Conservation (phyloP, 2,797 vertebrate species). For the Phataginus tricuspis region DNA sequence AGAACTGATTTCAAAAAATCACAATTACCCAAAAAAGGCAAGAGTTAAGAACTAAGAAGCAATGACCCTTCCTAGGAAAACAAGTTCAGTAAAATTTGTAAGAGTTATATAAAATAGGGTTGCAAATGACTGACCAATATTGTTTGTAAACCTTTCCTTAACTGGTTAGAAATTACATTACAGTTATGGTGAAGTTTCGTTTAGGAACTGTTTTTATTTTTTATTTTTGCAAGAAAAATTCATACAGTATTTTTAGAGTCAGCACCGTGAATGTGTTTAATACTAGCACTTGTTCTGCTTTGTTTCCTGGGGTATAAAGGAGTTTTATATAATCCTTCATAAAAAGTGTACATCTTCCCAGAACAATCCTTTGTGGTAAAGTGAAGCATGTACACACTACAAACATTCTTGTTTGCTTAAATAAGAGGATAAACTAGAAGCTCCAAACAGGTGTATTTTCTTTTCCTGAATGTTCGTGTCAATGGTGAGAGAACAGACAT, state of each 20-base stretch:
- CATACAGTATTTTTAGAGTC: not conserved
- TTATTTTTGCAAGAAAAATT: not conserved
- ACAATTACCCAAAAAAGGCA: slow-evolving; percentile 36
- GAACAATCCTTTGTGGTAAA: not conserved
- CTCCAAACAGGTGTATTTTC: not conserved
- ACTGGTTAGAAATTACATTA: not conserved
- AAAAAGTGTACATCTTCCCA: not conserved
- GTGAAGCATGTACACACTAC: not conserved
- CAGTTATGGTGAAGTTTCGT: not conserved
- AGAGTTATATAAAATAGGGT: not conserved
- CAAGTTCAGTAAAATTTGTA: not conserved
- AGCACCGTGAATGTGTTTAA: not conserved
- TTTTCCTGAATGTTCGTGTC: not conserved
- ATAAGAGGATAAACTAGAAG: not conserved
- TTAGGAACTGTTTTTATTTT: not conserved
- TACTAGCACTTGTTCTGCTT: not conserved
- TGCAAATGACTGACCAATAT: not conserved
- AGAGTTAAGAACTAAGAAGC: not conserved
- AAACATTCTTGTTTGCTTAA: not conserved
- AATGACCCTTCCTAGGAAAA: slow-evolving; percentile 25
- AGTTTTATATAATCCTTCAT: not conserved
- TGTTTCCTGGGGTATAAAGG: not conserved
- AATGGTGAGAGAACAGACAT: not conserved
- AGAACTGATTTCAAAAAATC: slow-evolving; percentile 17
- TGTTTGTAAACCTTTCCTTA: slow-evolving; percentile 1